Percentiles rank a stretch among this genome's conserved stretches.
These are phyloP conservation scores for Leuciscus waleckii DNA, from an alignment of 2,797 vertebrate species.

Conservation along the genomic window DNA sequence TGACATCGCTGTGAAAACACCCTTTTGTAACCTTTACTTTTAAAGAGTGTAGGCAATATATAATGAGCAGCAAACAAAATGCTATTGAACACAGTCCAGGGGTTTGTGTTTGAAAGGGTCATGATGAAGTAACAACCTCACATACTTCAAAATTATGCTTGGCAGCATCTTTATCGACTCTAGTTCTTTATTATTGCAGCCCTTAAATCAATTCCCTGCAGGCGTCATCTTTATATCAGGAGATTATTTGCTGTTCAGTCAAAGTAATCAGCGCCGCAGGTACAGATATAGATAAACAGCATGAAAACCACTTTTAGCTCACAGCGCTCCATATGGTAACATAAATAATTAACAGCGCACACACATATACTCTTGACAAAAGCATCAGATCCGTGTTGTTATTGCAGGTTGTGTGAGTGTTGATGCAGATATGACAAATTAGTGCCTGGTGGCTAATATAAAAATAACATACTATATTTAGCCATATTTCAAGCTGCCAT, in stretches of 20 bases:
- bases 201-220: constrained; percentile 1
- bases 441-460: constrained; percentile 9
- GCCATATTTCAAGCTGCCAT: constrained; percentile 4
- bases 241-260: constrained; percentile 42
- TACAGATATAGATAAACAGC: constrained; percentile 42
- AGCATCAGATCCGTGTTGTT: not conserved
- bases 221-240: constrained; percentile 2
- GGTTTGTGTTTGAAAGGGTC: not conserved
- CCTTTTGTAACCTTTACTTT: not conserved
- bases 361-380: constrained; percentile 12
- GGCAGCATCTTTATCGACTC: not conserved
- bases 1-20: not conserved
- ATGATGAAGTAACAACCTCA: not conserved
- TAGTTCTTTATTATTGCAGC: constrained; percentile 32
- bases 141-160: not conserved
- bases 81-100: not conserved
- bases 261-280: constrained; percentile 29
- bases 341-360: constrained; percentile 42
- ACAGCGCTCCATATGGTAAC: constrained; percentile 23
- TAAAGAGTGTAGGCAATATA: not conserved
- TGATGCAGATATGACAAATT: constrained; percentile 17
- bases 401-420: not conserved
- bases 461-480: constrained; percentile 10
- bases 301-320: constrained; percentile 42
- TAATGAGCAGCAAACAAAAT: not conserved